These are phyloP conservation scores for Macropodus opercularis DNA, from an alignment of 2,797 vertebrate genomes.

Conservation along the genomic window DNA sequence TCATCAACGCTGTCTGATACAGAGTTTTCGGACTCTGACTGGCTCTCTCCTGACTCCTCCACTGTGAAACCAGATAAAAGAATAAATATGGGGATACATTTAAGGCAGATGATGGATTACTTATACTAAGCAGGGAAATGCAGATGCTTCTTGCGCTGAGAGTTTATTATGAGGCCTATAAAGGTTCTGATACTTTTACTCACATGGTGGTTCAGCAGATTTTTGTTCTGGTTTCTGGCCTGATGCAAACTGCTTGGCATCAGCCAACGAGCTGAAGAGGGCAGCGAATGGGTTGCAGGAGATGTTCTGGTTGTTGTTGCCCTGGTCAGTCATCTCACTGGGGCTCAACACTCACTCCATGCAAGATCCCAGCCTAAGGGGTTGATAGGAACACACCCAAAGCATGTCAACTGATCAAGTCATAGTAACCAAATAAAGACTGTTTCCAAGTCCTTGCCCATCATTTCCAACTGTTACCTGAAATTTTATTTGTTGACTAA, in stretches of 20 bases:
- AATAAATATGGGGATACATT: background rate
- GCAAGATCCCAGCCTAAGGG: slow-evolving; percentile 61
- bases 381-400: slow-evolving; percentile 10
- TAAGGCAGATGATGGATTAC: background rate
- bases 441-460: background rate
- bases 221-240: slow-evolving; percentile 88
- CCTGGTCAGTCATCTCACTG: slow-evolving; percentile 98
- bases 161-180: background rate
- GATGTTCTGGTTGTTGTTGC: slow-evolving; percentile 98
- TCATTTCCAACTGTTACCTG: background rate
- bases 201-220: slow-evolving; percentile 79
- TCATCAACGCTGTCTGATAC: slow-evolving; percentile 96
- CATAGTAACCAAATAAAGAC: background rate
- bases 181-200: slow-evolving; percentile 45
- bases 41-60: slow-evolving; percentile 89
- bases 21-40: slow-evolving; percentile 96
- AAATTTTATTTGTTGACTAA: background rate
- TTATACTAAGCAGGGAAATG: background rate
- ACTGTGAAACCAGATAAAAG: slow-evolving; percentile 60
- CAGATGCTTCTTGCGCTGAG: background rate
- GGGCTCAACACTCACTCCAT: slow-evolving; percentile 80
- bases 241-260: slow-evolving; percentile 95
- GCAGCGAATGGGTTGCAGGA: slow-evolving; percentile 97
- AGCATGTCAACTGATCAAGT: background rate
- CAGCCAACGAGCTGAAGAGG: slow-evolving; percentile 95